Evolutionary conservation across 53 echinoderm and acorn worm species (phyloP).

Genomic region (Apostichopus leukothele): DNA sequence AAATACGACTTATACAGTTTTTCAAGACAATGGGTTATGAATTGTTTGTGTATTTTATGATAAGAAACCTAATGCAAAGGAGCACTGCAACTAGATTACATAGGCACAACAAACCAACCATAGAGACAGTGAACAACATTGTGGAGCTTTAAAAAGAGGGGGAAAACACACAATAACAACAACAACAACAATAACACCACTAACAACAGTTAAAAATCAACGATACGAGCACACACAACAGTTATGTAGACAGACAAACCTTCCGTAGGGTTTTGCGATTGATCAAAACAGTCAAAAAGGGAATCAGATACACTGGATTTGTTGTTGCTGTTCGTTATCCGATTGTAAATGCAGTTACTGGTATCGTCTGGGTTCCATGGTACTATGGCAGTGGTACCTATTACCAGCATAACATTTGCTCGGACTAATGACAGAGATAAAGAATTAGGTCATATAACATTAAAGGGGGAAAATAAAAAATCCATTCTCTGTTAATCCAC

Average conservation of each 20-base stretch:
- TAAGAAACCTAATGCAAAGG: not conserved
- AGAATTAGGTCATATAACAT: not conserved
- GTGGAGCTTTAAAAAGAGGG: too few species aligned
- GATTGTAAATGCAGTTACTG: not conserved
- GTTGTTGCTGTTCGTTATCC: not conserved
- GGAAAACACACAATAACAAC: not conserved
- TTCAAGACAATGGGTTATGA: not conserved
- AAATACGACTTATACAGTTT: too few species aligned
- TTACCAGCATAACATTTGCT: not conserved
- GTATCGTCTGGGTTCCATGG: not conserved
- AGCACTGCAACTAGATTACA: slow-evolving; percentile 33
- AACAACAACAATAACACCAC: not conserved
- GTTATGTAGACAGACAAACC: not conserved
- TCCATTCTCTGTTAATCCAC: too few species aligned
- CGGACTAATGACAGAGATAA: not conserved
- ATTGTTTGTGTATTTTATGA: not conserved
- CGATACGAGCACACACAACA: not conserved
- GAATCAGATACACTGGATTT: not conserved
- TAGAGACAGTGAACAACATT: not conserved
- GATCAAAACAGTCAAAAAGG: not conserved
- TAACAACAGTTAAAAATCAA: not conserved
- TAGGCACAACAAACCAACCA: slow-evolving; percentile 25
- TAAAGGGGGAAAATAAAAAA: too few species aligned
- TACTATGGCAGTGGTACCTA: not conserved
- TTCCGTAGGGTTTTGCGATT: not conserved